A percentile compares a stretch with the other conserved stretches of the same genome.
phyloP scores from a whole-genome alignment of 2,797 vertebrate genomes.

The Scyliorhinus canicula region DNA sequence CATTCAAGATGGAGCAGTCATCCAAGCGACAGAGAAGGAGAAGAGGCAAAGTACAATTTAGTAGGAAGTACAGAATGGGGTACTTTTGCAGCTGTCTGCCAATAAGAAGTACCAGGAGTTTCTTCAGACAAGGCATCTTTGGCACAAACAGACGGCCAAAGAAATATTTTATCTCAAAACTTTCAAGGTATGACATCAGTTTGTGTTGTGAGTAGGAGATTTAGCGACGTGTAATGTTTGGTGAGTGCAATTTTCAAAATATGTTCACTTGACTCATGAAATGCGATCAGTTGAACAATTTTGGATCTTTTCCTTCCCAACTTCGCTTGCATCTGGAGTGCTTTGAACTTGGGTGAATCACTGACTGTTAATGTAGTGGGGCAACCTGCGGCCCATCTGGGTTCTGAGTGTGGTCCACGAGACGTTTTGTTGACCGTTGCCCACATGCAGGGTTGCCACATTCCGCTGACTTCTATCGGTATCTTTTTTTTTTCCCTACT shows the following conservation, averaged over 20 bases:
- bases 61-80: constrained; percentile 48
- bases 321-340: neutral
- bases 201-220: neutral
- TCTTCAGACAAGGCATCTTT: constrained; percentile 43
- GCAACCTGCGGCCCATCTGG: no score
- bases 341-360: neutral
- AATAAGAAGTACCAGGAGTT: constrained; percentile 43
- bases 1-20: constrained; percentile 51
- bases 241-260: neutral
- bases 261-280: neutral
- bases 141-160: constrained; percentile 48
- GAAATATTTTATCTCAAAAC: constrained; percentile 40
- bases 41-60: neutral
- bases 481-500: no score
- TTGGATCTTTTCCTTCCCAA: neutral
- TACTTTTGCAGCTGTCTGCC: constrained; percentile 55
- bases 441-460: no score
- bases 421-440: no score
- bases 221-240: neutral
- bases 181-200: neutral
- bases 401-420: no score
- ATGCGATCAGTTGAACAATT: neutral
- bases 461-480: no score
- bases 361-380: neutral
- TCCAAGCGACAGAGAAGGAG: constrained; percentile 43